These are phyloP conservation scores for Mobula birostris DNA, from an alignment of 2,113 vertebrate species.

Conservation along the genomic window DNA sequence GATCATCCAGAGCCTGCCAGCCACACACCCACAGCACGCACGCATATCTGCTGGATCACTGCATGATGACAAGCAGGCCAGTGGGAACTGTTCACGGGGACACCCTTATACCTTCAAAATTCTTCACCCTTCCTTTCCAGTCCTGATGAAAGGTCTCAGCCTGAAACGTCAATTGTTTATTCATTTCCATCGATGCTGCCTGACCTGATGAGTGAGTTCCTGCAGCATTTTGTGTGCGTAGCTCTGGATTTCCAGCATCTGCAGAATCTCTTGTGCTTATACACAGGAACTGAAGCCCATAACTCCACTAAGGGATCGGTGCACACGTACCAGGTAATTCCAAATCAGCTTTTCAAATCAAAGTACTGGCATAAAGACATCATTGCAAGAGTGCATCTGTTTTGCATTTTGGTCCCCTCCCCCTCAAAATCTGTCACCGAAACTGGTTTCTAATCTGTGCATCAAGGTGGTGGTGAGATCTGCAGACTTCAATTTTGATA, in stretches of 20 bases:
- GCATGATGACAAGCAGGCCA: too few species aligned
- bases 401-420: conserved; percentile 12
- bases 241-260: too few species aligned
- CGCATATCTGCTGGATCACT: too few species aligned
- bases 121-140: too few species aligned
- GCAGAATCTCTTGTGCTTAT: too few species aligned
- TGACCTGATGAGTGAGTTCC: too few species aligned
- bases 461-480: not conserved
- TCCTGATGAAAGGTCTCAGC: too few species aligned
- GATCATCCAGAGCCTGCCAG: not conserved
- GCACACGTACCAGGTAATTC: not conserved
- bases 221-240: too few species aligned
- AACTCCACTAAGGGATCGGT: not conserved
- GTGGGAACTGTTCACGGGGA: not conserved
- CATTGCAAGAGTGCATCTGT: not conserved
- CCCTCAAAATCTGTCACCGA: not conserved
- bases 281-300: not conserved
- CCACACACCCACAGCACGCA: not conserved
- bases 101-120: too few species aligned
- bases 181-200: too few species aligned
- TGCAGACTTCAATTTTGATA: not conserved
- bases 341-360: conserved; percentile 8
- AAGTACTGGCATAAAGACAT: not conserved
- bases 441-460: not conserved
- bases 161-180: too few species aligned